Conservation (phyloP, 2,113 vertebrate species). For the Pipra filicauda region DNA sequence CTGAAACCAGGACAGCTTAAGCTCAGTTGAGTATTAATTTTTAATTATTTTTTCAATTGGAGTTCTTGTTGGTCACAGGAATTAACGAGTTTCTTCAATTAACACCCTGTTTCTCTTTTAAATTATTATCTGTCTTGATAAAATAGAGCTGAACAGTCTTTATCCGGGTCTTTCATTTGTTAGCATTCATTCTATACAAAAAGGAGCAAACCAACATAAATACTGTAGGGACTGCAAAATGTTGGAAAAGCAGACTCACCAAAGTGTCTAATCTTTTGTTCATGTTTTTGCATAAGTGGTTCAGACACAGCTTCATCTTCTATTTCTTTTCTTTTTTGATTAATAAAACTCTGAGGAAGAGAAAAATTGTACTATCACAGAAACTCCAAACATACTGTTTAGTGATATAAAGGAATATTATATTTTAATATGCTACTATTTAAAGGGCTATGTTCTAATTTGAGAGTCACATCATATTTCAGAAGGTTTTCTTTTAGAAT, state of each 20-base stretch:
- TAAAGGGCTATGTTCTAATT: background rate
- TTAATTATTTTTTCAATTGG: background rate
- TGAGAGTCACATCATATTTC: background rate
- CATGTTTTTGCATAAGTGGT: constrained; percentile 88
- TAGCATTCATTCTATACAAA: background rate
- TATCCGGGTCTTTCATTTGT: background rate
- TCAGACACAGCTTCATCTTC: constrained; percentile 83
- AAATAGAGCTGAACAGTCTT: background rate
- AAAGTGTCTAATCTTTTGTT: constrained; percentile 92
- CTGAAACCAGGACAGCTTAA: background rate
- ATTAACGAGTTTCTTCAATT: background rate
- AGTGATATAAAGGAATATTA: background rate
- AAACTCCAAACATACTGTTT: background rate
- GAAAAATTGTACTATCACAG: background rate
- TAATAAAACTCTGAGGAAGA: constrained; percentile 90
- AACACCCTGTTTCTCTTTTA: background rate
- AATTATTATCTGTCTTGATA: background rate
- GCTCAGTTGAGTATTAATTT: background rate
- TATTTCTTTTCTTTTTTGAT: constrained; percentile 78
- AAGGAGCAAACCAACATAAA: background rate
- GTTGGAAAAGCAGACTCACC: constrained; percentile 77
- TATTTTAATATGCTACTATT: background rate
- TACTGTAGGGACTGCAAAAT: background rate
- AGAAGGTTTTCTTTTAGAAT: background rate
- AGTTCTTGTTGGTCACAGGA: background rate